Evolutionary conservation across 30 jellyfish, hydroid and myxozoan species (phyloP), one percentile per base, ranked within the genome.

Genomic region (Hydra vulgaris): DNA sequence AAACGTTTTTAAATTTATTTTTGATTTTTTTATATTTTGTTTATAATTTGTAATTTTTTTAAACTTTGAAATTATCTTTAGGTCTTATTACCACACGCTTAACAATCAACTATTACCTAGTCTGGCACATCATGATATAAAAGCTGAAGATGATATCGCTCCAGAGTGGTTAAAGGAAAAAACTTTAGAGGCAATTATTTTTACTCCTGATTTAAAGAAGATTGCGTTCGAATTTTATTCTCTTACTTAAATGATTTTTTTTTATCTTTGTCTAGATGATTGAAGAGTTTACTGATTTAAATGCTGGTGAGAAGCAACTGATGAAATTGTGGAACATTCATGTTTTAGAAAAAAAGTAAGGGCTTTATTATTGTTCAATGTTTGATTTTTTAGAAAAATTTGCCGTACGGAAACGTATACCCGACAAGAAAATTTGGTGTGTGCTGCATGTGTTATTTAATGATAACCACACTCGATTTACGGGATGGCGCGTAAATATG

Each of bases 221-320:
- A 12, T 40, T 40, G 61, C 12, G 61, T 40, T 40, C 12, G 0
- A 19, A n/a, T 21, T 0, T 8, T 40, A 15, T 80, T 80, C 24
- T 67, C 80, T 40, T 40, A 3, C 12, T 40, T 40, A 0, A 23
- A 0, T 66, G 7, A 1, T 79, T 66, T 20, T 67, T 66, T 54
- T 66, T 8, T 70, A 7, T 3, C 12, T 3, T 25, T 12, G 70
- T 66, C 20, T 69, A 90, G 97, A 86, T 90, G 96, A 90, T 90
- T 54, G 97, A 90, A 27, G 97, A 90, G 54, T 90, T 90, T 61
- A 85, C 97, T 16, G 97, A 90, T 82, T 95, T 90, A 26, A 90
- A 90, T 75, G 92, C 71, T 1, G 97, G 97, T 0, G 97, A 90
- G 68, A 90, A 90, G 71, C 91, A 81, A 22, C 84, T 90, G 17